Base-by-base conservation (phyloP, 2,888 invertebrate species). In the Celastrina argiolus region DNA sequence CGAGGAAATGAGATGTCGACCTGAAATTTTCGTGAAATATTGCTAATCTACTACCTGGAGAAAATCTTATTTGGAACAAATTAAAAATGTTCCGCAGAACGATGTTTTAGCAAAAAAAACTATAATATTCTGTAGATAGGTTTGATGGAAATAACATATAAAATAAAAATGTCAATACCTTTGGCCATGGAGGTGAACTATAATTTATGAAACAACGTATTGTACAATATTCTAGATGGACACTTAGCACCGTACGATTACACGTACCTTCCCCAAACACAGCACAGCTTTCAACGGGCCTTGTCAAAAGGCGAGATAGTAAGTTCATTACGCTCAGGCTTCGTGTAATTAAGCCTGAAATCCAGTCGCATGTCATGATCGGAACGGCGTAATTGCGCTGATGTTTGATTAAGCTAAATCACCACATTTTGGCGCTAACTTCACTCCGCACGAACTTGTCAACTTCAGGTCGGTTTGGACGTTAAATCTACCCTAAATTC, bases 371-470 rank as follows among this genome's bases (percentile, higher is more conserved):
- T 61, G 34, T 36, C 36, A 61, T 61, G 61, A 36, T 61, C 36
- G 22, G 36, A 61, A 61, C 36, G 36, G 10, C 61, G 61, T 61
- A 61, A 61, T 61, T 61, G 61, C 61, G 39, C 22, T 61, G 39
- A 36, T 61, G 61, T 61, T 61, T 61, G 61, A 61, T 39, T 22
- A 61, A 61, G 61, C 34, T 39, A 61, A 61, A 39, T 61, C 61
- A 36, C 36, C 22, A 51, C 51, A 14, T 51, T 51, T 51, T 5
- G 12, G 5, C 10, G 51, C 51, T 51, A 26, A 51, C 51, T 51
- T 26, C 22, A 51, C 22, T 26, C 22, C 5, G 14, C 22, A 51
- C 22, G 45, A 16, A 18, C 22, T 7, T 8, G 36, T 36, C 36
- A 36, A 36, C 36, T 51, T 51, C 51, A 51, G 14, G 12, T 12